Evolutionary conservation across 1,140 invertebrate genomes (phyloP), one percentile per base, ranked within the genome.

Genomic region (Drosophila mauritiana): DNA sequence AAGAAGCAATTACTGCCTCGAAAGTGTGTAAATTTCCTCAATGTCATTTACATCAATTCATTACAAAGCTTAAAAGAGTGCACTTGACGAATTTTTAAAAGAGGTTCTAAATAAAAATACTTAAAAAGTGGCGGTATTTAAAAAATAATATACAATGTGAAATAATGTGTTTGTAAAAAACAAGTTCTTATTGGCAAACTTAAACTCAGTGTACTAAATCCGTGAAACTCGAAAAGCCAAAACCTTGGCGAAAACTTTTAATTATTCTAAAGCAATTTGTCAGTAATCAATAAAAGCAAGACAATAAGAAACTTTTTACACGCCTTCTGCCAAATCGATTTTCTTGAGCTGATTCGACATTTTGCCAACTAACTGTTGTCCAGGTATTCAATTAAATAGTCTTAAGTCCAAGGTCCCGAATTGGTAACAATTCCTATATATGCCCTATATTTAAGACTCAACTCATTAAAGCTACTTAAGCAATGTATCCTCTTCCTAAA

Each of bases 301-400:
- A 4, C 48, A 51, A 34, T 49, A 27, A 49, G 20, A 15, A 49
- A 49, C 46, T 27, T 49, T 34, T 11, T 34, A 10, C 48, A 0
- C 48, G 7, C 11, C 4, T 15, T 27, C 4, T 15, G 27, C n/a
- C 10, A 51, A 34, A 51, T 51, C 27, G 48, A 51, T 51, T 17
- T 51, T 17, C 7, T 34, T 11, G 15, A 12, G n/a, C n/a, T 15
- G n/a, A 5, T 6, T 48, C 3, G 25, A 13, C 27, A 15, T 48
- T 48, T 48, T 15, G 48, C 48, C 48, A 34, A 51, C 27, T 34
- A 51, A 51, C 2, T 51, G 27, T 10, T 27, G 25, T 48, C 46
- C 25, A 48, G 25, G 48, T 51, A 27, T 15, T 15, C 27, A 4
- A 49, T 11, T 49, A 48, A 48, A 2, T 4, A 6, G 15, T 11